Conservation (phyloP, 2,113 vertebrate species). For the Chaetodon trifascialis region DNA sequence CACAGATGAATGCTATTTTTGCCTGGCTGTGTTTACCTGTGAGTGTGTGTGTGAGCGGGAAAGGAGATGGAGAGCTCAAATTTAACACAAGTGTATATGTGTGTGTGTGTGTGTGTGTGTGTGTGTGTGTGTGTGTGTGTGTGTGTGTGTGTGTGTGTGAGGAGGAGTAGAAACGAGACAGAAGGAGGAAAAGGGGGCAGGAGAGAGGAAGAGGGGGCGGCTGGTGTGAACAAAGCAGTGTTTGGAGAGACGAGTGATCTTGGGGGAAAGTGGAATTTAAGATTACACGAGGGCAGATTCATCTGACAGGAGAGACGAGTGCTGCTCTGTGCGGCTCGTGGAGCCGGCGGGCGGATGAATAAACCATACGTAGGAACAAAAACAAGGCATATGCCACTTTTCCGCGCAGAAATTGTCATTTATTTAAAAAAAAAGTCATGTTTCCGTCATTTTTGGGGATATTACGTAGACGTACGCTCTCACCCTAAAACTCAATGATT, state of each 20-base stretch:
- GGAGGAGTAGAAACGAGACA: conserved; percentile 18
- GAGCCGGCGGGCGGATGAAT: conserved; percentile 12
- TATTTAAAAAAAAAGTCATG: background rate
- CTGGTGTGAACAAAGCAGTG: conserved; percentile 34
- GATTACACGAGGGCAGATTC: conserved; percentile 32
- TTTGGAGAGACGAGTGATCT: conserved; percentile 1
- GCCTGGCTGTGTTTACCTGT: conserved; percentile 40
- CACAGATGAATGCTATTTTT: conserved; percentile 63
- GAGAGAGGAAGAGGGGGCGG: background rate
- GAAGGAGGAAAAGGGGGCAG: background rate
- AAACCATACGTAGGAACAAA: conserved; percentile 10
- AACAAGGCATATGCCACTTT: conserved; percentile 10
- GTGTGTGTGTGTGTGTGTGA: background rate
- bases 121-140: conserved; percentile 14
- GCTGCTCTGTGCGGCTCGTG: conserved; percentile 3
- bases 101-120: too few species aligned
- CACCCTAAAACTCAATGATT: too few species aligned
- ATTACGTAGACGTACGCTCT: too few species aligned
- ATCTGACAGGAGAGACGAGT: conserved; percentile 42
- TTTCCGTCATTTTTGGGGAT: too few species aligned
- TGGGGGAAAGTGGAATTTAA: conserved; percentile 10
- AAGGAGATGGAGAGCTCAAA: conserved; percentile 51
- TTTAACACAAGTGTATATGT: conserved; percentile 46
- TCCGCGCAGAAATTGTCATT: background rate
- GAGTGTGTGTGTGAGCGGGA: conserved; percentile 1